Percentiles rank a stretch among this genome's conserved stretches.
phyloP scores from a whole-genome alignment of 2,888 invertebrate species.

The Neuroscelio doddi region DNA sequence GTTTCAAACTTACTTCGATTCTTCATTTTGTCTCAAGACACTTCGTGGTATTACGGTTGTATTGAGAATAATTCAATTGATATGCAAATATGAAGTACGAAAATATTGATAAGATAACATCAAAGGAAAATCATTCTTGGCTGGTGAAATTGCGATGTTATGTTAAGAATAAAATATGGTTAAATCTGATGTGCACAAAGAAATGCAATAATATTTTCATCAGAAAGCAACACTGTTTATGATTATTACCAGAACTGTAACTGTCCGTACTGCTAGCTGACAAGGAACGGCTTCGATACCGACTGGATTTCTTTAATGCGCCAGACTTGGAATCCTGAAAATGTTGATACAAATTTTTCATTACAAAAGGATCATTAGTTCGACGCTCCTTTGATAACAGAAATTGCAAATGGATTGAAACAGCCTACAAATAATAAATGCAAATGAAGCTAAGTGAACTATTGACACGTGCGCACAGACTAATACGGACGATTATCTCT shows the following conservation, averaged over 20 bases:
- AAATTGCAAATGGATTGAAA: slow-evolving; percentile 60
- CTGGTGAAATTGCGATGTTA: too few relatives aligned
- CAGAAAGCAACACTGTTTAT: too few relatives aligned
- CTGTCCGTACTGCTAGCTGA: slow-evolving; percentile 97
- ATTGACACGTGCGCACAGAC: slow-evolving; percentile 52
- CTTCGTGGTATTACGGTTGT: too few relatives aligned
- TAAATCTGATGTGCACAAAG: too few relatives aligned
- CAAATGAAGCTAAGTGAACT: slow-evolving; percentile 62
- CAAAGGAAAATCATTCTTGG: too few relatives aligned
- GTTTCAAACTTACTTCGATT: too few relatives aligned
- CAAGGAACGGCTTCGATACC: slow-evolving; percentile 91
- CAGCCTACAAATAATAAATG: slow-evolving; percentile 64
- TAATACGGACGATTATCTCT: slow-evolving; percentile 49
- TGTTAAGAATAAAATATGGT: too few relatives aligned
- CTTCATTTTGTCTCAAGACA: too few relatives aligned
- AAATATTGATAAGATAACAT: too few relatives aligned
- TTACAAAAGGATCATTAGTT: background rate
- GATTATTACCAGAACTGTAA: slow-evolving; percentile 90
- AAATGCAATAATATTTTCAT: too few relatives aligned
- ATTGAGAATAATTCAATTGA: too few relatives aligned
- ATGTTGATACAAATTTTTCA: slow-evolving; percentile 31
- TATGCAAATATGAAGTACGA: too few relatives aligned
- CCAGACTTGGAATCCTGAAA: slow-evolving; percentile 79
- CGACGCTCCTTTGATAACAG: slow-evolving; percentile 21
- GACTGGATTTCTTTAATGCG: slow-evolving; percentile 88